phyloP scores from a whole-genome alignment of 2,888 invertebrate genomes.

The Agrochola lychnidis region DNA sequence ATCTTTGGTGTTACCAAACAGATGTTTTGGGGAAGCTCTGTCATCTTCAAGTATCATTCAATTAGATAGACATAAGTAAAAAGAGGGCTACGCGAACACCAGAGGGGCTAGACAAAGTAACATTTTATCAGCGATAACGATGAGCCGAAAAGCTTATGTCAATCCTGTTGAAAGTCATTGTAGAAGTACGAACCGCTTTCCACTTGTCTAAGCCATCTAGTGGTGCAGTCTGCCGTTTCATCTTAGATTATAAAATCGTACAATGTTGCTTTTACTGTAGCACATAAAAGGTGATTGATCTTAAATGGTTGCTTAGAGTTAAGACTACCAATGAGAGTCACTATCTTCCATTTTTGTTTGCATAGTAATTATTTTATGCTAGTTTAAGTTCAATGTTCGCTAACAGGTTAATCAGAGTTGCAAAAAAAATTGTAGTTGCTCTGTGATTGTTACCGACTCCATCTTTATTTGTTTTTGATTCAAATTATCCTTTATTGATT shows the following conservation, averaged over 20 bases:
- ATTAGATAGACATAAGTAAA: background rate
- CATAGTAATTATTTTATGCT: constrained; percentile 10
- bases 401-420: background rate
- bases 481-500: background rate
- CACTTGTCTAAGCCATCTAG: too few species aligned
- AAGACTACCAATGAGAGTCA: background rate
- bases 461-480: constrained; percentile 24
- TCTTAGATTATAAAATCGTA: too few species aligned
- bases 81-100: background rate
- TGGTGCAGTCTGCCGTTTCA: too few species aligned
- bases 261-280: background rate
- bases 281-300: background rate
- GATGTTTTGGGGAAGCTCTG: background rate
- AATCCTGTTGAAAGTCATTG: background rate
- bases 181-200: too few species aligned
- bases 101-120: background rate
- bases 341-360: background rate
- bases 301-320: background rate
- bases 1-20: background rate
- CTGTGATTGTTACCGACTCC: constrained; percentile 19
- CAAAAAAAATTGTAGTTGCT: constrained; percentile 1
- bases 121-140: too few species aligned
- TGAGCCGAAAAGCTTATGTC: background rate
- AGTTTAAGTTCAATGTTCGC: constrained; percentile 24
- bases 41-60: background rate